phyloP scores from a whole-genome alignment of 2,888 invertebrate species.

The Blastobasis lacticolella region DNA sequence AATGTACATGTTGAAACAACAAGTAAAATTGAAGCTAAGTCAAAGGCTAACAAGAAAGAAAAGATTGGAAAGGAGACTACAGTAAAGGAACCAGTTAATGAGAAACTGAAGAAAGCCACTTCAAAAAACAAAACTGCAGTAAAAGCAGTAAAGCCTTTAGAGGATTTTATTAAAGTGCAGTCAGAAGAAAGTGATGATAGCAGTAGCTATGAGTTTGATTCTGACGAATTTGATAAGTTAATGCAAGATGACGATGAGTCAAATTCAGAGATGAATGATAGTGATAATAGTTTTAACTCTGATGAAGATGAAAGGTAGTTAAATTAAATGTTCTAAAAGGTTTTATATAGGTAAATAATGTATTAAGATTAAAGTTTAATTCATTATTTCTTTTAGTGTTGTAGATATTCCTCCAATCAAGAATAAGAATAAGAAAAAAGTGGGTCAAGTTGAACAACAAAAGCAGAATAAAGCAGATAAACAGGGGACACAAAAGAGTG shows the following conservation, averaged over 20 bases:
- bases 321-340: not conserved
- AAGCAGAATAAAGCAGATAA: constrained; percentile 4
- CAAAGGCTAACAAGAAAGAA: constrained; percentile 11
- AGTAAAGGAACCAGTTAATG: constrained; percentile 20
- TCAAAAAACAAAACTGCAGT: constrained; percentile 20
- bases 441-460: not conserved
- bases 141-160: constrained; percentile 35
- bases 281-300: constrained; percentile 8
- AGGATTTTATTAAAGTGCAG: constrained; percentile 40
- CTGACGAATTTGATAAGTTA: constrained; percentile 54
- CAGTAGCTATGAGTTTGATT: constrained; percentile 46
- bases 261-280: constrained; percentile 20
- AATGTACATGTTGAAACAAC: not conserved
- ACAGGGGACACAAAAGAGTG: constrained; percentile 7
- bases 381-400: constrained; percentile 17
- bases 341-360: too few relatives aligned
- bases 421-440: constrained; percentile 16
- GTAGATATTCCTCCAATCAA: constrained; percentile 17
- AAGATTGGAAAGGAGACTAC: not conserved
- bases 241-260: constrained; percentile 33
- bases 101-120: constrained; percentile 34
- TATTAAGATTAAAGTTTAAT: too few relatives aligned
- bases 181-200: constrained; percentile 39
- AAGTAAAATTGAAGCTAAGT: constrained; percentile 1
- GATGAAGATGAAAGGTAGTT: constrained; percentile 21